phyloP scores from a whole-genome alignment of 2,888 invertebrate genomes.

The Apotomis capreana region DNA sequence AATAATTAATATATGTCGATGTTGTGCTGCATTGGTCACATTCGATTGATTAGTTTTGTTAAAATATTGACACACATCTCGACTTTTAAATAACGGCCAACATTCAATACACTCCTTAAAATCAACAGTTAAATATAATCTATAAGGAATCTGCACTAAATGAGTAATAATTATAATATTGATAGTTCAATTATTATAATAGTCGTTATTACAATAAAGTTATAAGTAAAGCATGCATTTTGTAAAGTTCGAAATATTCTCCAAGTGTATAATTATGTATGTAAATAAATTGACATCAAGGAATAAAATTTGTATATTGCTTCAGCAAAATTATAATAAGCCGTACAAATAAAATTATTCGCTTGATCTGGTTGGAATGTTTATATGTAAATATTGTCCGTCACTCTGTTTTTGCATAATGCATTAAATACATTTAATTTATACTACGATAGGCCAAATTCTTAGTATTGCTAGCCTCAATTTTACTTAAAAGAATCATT shows the following conservation, averaged over 20 bases:
- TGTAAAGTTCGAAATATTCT: neutral
- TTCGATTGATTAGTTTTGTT: conserved; percentile 5
- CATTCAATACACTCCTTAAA: conserved; percentile 26
- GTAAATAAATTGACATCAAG: neutral
- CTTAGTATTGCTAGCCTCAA: conserved; percentile 24
- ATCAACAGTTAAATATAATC: conserved; percentile 30
- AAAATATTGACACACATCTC: neutral
- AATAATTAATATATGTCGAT: neutral
- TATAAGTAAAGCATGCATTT: neutral
- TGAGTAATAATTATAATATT: neutral
- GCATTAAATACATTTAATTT: neutral
- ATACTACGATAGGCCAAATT: conserved; percentile 3
- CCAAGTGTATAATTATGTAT: neutral
- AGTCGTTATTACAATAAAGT: neutral
- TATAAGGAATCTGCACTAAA: conserved; percentile 11
- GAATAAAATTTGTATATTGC: neutral
- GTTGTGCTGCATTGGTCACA: neutral
- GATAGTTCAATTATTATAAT: too few species aligned
- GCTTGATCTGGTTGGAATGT: conserved; percentile 24
- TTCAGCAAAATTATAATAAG: neutral
- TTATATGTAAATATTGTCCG: conserved; percentile 18
- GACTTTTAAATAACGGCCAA: conserved; percentile 23
- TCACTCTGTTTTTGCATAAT: conserved; percentile 10
- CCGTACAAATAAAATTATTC: neutral
- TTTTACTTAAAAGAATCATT: conserved; percentile 6